Conservation (phyloP, 2,888 invertebrate genomes). For the Epistrophe eligans region DNA sequence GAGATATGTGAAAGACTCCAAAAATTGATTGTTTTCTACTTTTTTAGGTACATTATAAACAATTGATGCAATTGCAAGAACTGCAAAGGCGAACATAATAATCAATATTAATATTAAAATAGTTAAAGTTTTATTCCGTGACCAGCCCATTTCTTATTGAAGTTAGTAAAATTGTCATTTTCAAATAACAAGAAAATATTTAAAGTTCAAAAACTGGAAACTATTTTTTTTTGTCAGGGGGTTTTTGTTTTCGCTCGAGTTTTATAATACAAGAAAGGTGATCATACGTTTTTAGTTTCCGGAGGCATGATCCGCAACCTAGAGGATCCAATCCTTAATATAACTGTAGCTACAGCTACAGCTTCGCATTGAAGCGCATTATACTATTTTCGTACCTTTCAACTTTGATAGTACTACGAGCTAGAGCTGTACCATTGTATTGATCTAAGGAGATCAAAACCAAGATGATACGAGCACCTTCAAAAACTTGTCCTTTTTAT, state of each 20-base stretch:
- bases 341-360: no score
- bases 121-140: constrained; percentile 3
- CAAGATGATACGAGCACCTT: no score
- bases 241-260: not conserved
- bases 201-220: not conserved
- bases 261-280: no score
- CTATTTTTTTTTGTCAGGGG: not conserved
- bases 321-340: no score
- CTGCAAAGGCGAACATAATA: not conserved
- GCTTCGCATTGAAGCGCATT: no score
- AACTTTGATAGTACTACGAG: no score
- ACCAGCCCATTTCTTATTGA: constrained; percentile 23
- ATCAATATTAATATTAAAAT: not conserved
- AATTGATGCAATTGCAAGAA: not conserved
- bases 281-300: not conserved
- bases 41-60: not conserved
- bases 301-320: no score
- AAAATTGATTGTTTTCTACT: not conserved
- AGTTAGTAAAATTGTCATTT: not conserved
- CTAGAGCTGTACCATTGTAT: no score
- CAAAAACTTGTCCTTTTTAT: no score
- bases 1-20: constrained; percentile 15
- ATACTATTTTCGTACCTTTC: no score
- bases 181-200: not conserved
- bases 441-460: no score